Conservation (phyloP, 1,140 invertebrate genomes). For the Sitobion miscanthi region DNA sequence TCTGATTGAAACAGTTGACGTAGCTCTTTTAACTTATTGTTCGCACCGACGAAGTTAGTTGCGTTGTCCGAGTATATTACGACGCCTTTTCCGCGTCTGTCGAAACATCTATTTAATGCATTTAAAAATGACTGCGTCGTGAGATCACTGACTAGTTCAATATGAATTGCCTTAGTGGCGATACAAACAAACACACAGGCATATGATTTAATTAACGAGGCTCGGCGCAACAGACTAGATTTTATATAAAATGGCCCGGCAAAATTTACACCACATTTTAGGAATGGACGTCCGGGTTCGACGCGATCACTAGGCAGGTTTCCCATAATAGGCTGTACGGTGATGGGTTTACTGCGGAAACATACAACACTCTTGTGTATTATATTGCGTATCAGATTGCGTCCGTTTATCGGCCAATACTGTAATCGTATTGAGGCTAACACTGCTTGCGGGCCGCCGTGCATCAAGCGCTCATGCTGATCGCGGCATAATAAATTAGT, state of each 20-base stretch:
- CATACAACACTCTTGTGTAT: not conserved
- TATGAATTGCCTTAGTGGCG: conserved; percentile 62
- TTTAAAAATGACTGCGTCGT: conserved; percentile 62
- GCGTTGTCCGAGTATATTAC: not conserved
- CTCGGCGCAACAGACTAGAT: not conserved
- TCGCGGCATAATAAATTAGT: not conserved
- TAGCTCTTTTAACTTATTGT: conserved; percentile 7
- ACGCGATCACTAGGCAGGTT: not conserved
- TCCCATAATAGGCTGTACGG: not conserved
- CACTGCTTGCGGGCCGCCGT: not conserved
- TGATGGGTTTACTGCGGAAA: not conserved
- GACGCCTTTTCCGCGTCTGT: not conserved
- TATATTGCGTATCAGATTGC: not conserved
- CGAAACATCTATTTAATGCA: conserved; percentile 59
- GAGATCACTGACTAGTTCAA: conserved; percentile 61
- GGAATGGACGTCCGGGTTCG: not conserved
- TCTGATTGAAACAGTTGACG: not conserved
- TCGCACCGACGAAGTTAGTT: not conserved
- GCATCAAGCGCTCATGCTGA: not conserved
- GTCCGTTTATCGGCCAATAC: not conserved
- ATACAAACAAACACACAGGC: conserved; percentile 63
- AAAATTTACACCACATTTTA: conserved; percentile 23
- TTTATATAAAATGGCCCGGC: not conserved
- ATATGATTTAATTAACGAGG: not conserved
- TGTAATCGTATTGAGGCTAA: not conserved